Conservation (phyloP, 2,797 vertebrate genomes). For the Phrynocephalus guinanensis region DNA sequence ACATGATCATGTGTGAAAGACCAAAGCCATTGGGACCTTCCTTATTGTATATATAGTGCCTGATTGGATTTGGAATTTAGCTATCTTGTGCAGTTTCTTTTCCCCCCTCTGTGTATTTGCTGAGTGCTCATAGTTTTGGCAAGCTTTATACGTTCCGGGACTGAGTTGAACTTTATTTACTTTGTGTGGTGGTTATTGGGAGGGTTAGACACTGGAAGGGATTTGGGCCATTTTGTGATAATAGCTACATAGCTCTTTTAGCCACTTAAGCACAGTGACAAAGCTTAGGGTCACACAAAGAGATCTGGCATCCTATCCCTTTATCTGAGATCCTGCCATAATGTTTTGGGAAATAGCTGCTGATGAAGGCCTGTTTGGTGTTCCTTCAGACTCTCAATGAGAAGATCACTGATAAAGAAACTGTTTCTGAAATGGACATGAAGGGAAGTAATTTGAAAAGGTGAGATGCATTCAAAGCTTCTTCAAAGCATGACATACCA, state of each 20-base stretch:
- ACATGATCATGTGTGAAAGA: not conserved
- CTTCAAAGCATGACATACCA: not conserved
- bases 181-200: not conserved
- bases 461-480: slow-evolving; percentile 71
- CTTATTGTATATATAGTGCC: too few relatives aligned
- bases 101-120: not conserved
- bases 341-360: slow-evolving; percentile 17
- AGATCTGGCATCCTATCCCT: not conserved
- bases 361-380: slow-evolving; percentile 40
- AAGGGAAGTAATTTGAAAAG: slow-evolving; percentile 87
- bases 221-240: not conserved
- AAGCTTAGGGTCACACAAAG: not conserved
- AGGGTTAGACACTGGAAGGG: not conserved
- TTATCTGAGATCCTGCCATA: not conserved
- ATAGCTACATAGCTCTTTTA: not conserved
- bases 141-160: not conserved
- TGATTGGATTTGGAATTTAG: not conserved
- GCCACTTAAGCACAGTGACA: not conserved
- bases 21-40: not conserved
- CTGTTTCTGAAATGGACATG: slow-evolving; percentile 79
- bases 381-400: slow-evolving; percentile 81
- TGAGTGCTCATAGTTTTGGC: not conserved
- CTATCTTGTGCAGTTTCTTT: not conserved
- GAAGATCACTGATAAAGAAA: slow-evolving; percentile 85
- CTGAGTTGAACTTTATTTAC: not conserved